These are phyloP conservation scores for Epinephelus awoara DNA, from an alignment of 2,797 vertebrate species.

Conservation along the genomic window DNA sequence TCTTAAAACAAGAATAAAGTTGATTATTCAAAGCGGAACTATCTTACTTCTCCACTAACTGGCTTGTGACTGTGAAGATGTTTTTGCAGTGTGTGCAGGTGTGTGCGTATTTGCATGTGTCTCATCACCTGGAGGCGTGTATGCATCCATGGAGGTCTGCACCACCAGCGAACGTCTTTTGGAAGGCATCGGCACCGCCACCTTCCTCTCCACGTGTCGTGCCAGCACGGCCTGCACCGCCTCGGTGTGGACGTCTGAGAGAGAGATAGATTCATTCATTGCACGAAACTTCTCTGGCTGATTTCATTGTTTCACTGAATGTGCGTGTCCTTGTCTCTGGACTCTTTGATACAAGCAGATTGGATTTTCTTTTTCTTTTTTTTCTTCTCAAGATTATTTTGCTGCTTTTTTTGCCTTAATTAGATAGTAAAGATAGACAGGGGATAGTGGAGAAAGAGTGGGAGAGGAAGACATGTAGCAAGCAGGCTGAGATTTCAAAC, in stretches of 20 bases:
- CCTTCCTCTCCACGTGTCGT: constrained; percentile 98
- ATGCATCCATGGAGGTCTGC: constrained; percentile 98
- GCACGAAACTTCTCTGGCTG: not conserved
- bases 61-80: too few species aligned
- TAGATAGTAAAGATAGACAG: too few species aligned
- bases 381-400: too few species aligned
- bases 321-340: not conserved
- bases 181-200: constrained; percentile 99
- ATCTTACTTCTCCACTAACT: too few species aligned
- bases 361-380: not conserved
- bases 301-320: not conserved
- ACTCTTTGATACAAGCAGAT: not conserved
- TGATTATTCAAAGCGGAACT: too few species aligned
- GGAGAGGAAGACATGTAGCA: too few species aligned
- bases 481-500: too few species aligned
- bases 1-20: too few species aligned
- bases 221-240: constrained; percentile 97
- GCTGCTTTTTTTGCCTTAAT: too few species aligned
- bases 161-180: constrained; percentile 98
- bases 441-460: too few species aligned
- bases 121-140: constrained; percentile 96
- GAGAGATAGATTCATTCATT: not conserved
- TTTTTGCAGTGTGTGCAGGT: not conserved
- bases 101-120: constrained; percentile 44
- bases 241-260: constrained; percentile 96